phyloP scores from a whole-genome alignment of 1,140 invertebrate genomes.

The Ceratina japonica region DNA sequence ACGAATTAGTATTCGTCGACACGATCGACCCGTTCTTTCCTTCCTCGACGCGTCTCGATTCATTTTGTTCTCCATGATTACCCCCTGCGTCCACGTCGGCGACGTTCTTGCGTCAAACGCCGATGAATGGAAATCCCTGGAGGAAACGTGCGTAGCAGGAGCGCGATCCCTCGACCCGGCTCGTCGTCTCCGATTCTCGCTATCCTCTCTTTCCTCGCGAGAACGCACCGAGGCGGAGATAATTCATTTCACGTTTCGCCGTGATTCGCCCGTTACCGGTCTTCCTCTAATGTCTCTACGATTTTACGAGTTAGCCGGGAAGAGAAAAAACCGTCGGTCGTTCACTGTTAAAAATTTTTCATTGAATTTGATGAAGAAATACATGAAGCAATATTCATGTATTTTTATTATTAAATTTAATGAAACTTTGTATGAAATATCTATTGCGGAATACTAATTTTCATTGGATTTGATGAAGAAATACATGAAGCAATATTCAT shows the following conservation, averaged over 20 bases:
- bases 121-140: not conserved
- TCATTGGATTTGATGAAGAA: too few species aligned
- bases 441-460: too few species aligned
- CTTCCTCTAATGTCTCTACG: not conserved
- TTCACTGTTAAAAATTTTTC: too few species aligned
- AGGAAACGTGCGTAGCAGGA: slow-evolving; percentile 38
- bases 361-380: too few species aligned
- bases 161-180: not conserved
- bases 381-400: too few species aligned
- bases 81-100: not conserved
- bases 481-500: too few species aligned
- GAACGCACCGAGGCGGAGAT: not conserved
- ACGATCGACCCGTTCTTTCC: slow-evolving; percentile 45
- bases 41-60: not conserved
- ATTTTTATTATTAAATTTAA: too few species aligned
- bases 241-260: slow-evolving; percentile 39
- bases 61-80: not conserved
- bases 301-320: not conserved
- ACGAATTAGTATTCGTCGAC: slow-evolving; percentile 58
- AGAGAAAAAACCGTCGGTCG: not conserved
- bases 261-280: slow-evolving; percentile 1
- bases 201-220: not conserved
- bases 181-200: not conserved
- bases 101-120: slow-evolving; percentile 1
- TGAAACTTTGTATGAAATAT: too few species aligned